These are phyloP conservation scores for Notothenia rossii DNA, from an alignment of 2,113 vertebrate species.

Conservation along the genomic window DNA sequence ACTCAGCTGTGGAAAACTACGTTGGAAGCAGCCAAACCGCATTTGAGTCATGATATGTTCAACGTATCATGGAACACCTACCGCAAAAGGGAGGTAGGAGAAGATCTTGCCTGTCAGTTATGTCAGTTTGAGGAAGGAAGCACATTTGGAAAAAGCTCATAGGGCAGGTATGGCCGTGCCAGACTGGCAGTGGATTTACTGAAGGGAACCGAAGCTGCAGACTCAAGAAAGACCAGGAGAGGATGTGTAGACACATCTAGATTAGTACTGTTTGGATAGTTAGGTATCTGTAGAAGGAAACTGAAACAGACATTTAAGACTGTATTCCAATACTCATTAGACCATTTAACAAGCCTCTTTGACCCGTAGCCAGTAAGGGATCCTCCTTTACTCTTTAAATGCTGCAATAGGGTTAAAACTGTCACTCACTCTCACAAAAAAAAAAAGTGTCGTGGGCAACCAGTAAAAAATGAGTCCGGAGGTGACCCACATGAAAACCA, in stretches of 20 bases:
- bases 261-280: constrained; percentile 25
- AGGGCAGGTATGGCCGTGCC: neutral
- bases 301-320: constrained; percentile 34
- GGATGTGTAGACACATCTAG: constrained; percentile 17
- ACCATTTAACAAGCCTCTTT: constrained; percentile 11
- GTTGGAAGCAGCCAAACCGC: constrained; percentile 21
- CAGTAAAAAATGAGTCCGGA: constrained; percentile 9
- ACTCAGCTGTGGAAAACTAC: constrained; percentile 19
- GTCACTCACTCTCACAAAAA: too few relatives aligned
- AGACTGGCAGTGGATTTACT: constrained; percentile 16
- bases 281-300: constrained; percentile 9
- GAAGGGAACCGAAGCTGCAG: constrained; percentile 10
- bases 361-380: constrained; percentile 19
- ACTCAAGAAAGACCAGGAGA: neutral
- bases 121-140: constrained; percentile 7
- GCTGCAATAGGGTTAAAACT: too few relatives aligned
- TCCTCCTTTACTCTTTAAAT: constrained; percentile 15
- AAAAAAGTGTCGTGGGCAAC: constrained; percentile 6
- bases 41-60: constrained; percentile 37
- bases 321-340: constrained; percentile 21
- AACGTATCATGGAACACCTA: neutral
- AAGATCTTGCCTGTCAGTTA: neutral
- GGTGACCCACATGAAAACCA: neutral
- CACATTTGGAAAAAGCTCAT: neutral
- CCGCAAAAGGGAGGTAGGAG: neutral